Percentiles rank a stretch among this genome's conserved stretches.
These are phyloP conservation scores for Protobothrops mucrosquamatus DNA, from an alignment of 2,113 vertebrate species.

Conservation along the genomic window DNA sequence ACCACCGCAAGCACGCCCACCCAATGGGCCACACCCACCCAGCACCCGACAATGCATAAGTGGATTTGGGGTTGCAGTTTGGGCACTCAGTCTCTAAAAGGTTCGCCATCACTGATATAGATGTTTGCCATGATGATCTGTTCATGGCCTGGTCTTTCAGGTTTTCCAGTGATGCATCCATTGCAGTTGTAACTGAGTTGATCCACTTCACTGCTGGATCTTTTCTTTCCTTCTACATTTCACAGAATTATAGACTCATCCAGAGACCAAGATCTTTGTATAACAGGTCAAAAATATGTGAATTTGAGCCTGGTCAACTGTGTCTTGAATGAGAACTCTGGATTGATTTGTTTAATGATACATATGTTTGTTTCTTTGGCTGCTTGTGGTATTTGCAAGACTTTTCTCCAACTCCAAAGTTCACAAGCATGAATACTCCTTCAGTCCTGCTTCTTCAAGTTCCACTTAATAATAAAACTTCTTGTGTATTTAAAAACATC, in stretches of 20 bases:
- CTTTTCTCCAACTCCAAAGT: not conserved
- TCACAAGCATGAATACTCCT: not conserved
- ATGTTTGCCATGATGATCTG: not conserved
- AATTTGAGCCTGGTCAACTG: not conserved
- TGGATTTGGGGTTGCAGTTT: too few species aligned
- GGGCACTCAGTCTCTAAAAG: too few species aligned
- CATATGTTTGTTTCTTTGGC: not conserved
- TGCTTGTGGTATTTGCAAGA: not conserved
- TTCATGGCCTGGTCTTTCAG: not conserved
- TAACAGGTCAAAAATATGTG: not conserved
- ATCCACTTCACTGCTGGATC: too few species aligned
- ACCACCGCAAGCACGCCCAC: too few species aligned
- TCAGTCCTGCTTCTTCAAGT: not conserved
- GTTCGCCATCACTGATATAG: not conserved
- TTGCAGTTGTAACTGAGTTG: too few species aligned
- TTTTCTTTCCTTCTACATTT: not conserved
- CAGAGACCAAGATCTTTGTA: not conserved
- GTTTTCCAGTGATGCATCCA: not conserved
- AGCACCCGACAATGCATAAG: too few species aligned
- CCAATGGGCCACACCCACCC: too few species aligned
- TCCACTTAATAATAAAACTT: not conserved
- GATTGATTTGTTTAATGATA: not conserved
- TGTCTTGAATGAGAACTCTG: not conserved
- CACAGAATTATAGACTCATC: not conserved
- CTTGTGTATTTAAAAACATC: not conserved